Evolutionary conservation across 1,140 invertebrate species (phyloP), one percentile per base, ranked within the genome.

Genomic region (Pseudomyrmex gracilis): DNA sequence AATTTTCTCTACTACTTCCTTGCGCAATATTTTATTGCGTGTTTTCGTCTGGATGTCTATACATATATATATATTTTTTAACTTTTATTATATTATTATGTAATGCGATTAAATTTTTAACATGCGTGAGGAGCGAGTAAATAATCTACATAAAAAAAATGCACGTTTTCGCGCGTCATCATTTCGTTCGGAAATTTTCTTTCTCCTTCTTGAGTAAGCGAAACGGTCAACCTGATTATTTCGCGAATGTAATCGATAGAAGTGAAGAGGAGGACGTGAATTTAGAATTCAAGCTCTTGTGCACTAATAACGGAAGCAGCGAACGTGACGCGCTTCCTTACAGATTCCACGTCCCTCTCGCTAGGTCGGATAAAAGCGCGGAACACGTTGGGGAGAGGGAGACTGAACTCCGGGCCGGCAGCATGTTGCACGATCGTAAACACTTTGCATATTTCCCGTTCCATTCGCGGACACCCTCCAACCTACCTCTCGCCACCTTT

Each of bases 381-480:
- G 71, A 8, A 43, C 5, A 13, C 34, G 0, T 34, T 15, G 20
- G 60, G 10, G 22, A 12, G 47, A 47, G 55, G 45, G 80, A 63
- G 55, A 61, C 66, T 80, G 88, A 80, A 87, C 85, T 63, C 34
- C 66, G 77, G 84, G 71, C 78, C 85, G 90, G 92, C 92, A 91
- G 90, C 92, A 93, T 91, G 92, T 92, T 93, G 92, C 92, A 55
- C 92, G 92, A 92, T 93, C 92, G 90, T 93, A 93, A 93, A 93
- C 92, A 93, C 92, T 93, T 93, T 89, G 90, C 91, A 90, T 92
- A 90, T 91, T 90, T 92, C 86, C 84, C 91, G 73, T 89, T 89
- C 87, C 90, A 90, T 88, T 68, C 80, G 85, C 82, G 68, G 66
- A 85, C 77, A 87, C 87, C 73, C 83, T 63, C 51, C 78, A 55